Conservation (phyloP, 2,113 vertebrate genomes). For the Baryphthengus martii region DNA sequence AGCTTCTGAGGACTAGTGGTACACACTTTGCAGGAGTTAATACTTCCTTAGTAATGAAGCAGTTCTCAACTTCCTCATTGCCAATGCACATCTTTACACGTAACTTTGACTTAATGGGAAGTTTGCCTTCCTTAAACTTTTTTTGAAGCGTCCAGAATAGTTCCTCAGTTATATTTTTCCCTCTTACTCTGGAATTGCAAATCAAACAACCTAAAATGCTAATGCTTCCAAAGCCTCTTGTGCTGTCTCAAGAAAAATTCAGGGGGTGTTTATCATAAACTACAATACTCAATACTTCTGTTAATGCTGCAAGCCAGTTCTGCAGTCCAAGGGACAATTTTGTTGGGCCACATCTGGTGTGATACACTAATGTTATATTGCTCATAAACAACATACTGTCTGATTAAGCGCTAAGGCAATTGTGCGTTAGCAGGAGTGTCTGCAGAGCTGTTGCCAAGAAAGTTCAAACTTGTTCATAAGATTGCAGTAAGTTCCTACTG, state of each 20-base stretch:
- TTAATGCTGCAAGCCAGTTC: background rate
- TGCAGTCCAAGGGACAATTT: background rate
- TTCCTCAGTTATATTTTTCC: background rate
- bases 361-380: background rate
- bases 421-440: background rate
- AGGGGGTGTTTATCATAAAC: background rate
- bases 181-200: background rate
- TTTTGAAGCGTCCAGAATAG: background rate
- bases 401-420: background rate
- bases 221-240: background rate
- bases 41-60: background rate
- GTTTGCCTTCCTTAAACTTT: background rate
- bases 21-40: background rate
- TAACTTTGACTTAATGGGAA: background rate
- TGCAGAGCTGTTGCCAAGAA: background rate
- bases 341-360: background rate
- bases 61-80: background rate
- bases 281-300: background rate
- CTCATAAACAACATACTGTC: background rate
- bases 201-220: background rate
- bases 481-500: background rate
- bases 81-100: background rate
- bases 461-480: background rate
- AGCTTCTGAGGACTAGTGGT: background rate
- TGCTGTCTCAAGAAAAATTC: background rate